Evolutionary conservation across 2,888 invertebrate genomes (phyloP).

Genomic region (Caenorhabditis panamensis): DNA sequence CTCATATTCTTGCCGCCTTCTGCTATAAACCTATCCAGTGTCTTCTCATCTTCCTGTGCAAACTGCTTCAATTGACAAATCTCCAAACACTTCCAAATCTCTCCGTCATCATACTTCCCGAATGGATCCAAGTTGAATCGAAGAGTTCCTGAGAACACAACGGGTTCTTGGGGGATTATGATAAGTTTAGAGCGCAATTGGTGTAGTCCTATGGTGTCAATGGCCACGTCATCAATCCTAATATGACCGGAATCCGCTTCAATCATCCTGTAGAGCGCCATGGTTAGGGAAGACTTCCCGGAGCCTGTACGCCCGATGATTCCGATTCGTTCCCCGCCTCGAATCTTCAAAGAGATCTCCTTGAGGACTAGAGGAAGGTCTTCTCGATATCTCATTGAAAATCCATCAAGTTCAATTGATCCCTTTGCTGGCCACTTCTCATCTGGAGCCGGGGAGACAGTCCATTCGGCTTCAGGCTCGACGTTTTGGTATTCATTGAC

Average conservation of each 20-base stretch:
- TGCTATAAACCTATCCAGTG: constrained; percentile 88
- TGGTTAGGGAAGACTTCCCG: constrained; percentile 73
- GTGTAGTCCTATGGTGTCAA: constrained; percentile 89
- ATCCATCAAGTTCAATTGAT: constrained; percentile 77
- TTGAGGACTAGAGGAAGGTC: constrained; percentile 88
- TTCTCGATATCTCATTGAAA: constrained; percentile 76
- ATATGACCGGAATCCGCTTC: constrained; percentile 73
- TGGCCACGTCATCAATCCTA: constrained; percentile 81
- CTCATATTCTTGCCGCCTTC: constrained; percentile 92
- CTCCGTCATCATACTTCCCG: constrained; percentile 87
- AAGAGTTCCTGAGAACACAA: constrained; percentile 86
- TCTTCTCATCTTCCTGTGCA: constrained; percentile 87
- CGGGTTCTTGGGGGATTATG: constrained; percentile 86
- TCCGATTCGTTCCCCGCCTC: constrained; percentile 85
- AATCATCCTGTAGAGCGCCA: constrained; percentile 77
- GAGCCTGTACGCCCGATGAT: constrained; percentile 82
- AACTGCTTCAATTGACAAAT: constrained; percentile 92
- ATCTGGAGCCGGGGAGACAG: not conserved
- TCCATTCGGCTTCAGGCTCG: constrained; percentile 57
- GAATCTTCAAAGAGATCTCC: constrained; percentile 86
- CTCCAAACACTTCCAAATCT: constrained; percentile 91
- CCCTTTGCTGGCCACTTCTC: constrained; percentile 81
- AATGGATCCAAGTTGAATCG: constrained; percentile 95
- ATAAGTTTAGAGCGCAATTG: constrained; percentile 89
- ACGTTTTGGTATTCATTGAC: constrained; percentile 90